These are phyloP conservation scores for Platypus cylindrus DNA, from an alignment of 2,888 invertebrate genomes.

Conservation along the genomic window DNA sequence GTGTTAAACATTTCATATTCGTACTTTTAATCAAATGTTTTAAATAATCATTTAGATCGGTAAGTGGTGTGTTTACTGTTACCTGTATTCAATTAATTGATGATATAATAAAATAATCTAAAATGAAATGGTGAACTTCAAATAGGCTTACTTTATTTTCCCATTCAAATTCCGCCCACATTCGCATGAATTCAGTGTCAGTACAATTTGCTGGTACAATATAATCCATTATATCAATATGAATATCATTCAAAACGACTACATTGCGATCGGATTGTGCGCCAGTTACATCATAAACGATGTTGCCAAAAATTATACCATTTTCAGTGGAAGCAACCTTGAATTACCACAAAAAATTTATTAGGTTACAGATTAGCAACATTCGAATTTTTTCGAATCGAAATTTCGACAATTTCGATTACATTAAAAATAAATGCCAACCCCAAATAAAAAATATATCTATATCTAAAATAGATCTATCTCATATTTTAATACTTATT, in stretches of 20 bases:
- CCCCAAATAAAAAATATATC: too few species aligned
- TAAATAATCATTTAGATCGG: conserved; percentile 85
- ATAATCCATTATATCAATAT: conserved; percentile 99
- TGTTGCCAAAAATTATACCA: conserved; percentile 98
- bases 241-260: conserved; percentile 97
- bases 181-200: conserved; percentile 93
- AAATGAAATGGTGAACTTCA: not conserved
- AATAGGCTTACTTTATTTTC: conserved; percentile 68
- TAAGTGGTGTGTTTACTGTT: conserved; percentile 85
- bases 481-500: too few species aligned
- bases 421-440: too few species aligned
- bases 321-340: conserved; percentile 89
- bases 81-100: conserved; percentile 35
- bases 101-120: not conserved
- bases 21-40: conserved; percentile 86
- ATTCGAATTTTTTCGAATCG: too few species aligned
- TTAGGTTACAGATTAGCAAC: too few species aligned
- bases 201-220: conserved; percentile 90
- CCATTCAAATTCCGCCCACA: conserved; percentile 99
- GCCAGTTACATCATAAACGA: conserved; percentile 93
- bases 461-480: too few species aligned
- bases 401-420: too few species aligned
- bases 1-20: conserved; percentile 98
- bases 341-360: too few species aligned
- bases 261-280: conserved; percentile 89